Percentiles rank a stretch among this genome's conserved stretches.
These are phyloP conservation scores for Leucozona laternaria DNA, from an alignment of 2,888 invertebrate genomes.

Conservation along the genomic window DNA sequence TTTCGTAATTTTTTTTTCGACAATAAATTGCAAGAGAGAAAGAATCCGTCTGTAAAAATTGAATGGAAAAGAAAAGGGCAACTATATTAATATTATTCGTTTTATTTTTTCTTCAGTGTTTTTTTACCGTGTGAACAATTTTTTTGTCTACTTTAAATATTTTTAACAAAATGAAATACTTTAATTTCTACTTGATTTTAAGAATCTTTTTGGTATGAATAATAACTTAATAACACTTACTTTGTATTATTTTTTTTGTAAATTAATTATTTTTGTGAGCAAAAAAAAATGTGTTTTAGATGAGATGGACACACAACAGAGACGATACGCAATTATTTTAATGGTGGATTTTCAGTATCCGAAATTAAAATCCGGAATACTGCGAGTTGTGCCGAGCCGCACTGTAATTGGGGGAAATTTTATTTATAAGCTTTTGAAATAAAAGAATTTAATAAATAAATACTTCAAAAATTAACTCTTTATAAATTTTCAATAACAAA, in stretches of 20 bases:
- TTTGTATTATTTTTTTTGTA: constrained; percentile 25
- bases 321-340: constrained; percentile 68
- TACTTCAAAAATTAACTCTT: constrained; percentile 71
- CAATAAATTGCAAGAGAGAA: constrained; percentile 62
- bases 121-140: constrained; percentile 57
- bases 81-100: constrained; percentile 36
- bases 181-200: not conserved
- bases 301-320: constrained; percentile 36
- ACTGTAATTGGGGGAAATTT: constrained; percentile 52
- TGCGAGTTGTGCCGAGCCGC: constrained; percentile 61
- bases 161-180: constrained; percentile 9
- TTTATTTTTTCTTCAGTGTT: constrained; percentile 56
- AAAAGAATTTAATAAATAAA: constrained; percentile 63
- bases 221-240: constrained; percentile 50
- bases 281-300: constrained; percentile 56
- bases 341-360: constrained; percentile 72
- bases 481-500: constrained; percentile 68
- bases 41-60: constrained; percentile 56
- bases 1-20: constrained; percentile 54
- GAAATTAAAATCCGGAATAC: constrained; percentile 66
- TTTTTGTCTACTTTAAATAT: constrained; percentile 25
- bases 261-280: constrained; percentile 14
- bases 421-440: constrained; percentile 32
- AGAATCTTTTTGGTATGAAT: not conserved
- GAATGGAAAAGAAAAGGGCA: constrained; percentile 57